Evolutionary conservation across 1,140 invertebrate species (phyloP).

Genomic region (Pinna nobilis): DNA sequence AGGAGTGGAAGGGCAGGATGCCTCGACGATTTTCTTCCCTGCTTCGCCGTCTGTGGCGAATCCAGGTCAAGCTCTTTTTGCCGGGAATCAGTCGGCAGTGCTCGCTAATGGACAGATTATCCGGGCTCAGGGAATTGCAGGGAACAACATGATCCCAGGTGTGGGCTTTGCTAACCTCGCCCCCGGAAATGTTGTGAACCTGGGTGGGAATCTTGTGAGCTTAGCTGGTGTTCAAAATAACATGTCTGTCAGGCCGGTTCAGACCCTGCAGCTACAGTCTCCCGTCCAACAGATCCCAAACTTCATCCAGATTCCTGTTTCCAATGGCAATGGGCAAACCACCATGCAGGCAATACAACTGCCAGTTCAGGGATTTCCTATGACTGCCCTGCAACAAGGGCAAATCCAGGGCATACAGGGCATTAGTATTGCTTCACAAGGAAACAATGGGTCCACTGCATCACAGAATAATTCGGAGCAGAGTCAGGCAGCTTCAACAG

Average conservation of each 20-base stretch:
- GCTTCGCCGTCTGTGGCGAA: conserved; percentile 40
- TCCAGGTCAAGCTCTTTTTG: conserved; percentile 69
- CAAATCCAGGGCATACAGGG: conserved; percentile 16
- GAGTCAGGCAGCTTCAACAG: conserved; percentile 29
- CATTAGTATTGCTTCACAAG: conserved; percentile 5
- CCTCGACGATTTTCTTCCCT: conserved; percentile 86
- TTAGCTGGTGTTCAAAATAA: conserved; percentile 51
- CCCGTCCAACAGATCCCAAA: conserved; percentile 51
- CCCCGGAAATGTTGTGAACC: conserved; percentile 64
- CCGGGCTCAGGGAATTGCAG: conserved; percentile 69
- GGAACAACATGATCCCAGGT: conserved; percentile 47
- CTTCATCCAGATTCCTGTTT: conserved; percentile 82
- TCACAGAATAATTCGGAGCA: neutral
- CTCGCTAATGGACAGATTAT: conserved; percentile 80
- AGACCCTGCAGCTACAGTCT: conserved; percentile 77
- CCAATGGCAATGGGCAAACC: conserved; percentile 87
- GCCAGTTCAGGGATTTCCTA: conserved; percentile 83
- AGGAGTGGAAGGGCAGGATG: conserved; percentile 92
- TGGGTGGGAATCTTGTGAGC: conserved; percentile 58
- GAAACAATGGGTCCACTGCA: too few species aligned
- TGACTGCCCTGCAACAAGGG: conserved; percentile 75
- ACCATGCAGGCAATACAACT: conserved; percentile 59
- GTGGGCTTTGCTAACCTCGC: conserved; percentile 40
- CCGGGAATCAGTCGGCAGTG: conserved; percentile 69
- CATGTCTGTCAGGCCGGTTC: conserved; percentile 76